Evolutionary conservation across 1,140 invertebrate genomes (phyloP).

Genomic region (Drosophila ercepeae): DNA sequence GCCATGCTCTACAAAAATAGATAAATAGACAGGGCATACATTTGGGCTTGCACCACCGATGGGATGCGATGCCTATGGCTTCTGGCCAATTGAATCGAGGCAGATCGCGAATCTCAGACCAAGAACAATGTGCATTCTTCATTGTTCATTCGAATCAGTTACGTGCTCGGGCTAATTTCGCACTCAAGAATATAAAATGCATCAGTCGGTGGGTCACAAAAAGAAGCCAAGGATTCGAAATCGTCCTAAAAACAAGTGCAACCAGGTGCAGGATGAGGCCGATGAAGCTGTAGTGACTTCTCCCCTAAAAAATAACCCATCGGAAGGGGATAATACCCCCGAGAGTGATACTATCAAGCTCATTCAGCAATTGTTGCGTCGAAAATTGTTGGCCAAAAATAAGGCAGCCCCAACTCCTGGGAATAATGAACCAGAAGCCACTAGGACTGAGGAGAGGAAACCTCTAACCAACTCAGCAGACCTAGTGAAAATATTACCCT

Average conservation of each 20-base stretch:
- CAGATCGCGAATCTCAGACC: slow-evolving; percentile 23
- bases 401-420: neutral
- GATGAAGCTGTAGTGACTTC: neutral
- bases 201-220: slow-evolving; percentile 40
- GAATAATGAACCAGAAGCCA: neutral
- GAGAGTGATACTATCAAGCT: slow-evolving; percentile 41
- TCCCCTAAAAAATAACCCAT: neutral
- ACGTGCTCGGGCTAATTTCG: slow-evolving; percentile 16
- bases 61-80: slow-evolving; percentile 39
- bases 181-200: slow-evolving; percentile 6
- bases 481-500: neutral
- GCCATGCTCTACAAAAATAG: slow-evolving; percentile 69
- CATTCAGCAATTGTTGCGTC: slow-evolving; percentile 59
- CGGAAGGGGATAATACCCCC: neutral
- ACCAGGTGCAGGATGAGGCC: slow-evolving; percentile 24
- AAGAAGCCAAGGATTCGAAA: slow-evolving; percentile 73
- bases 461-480: neutral
- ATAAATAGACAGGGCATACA: slow-evolving; percentile 45
- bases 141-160: slow-evolving; percentile 65
- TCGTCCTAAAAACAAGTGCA: slow-evolving; percentile 74
- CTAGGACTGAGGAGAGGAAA: neutral
- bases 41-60: slow-evolving; percentile 41
- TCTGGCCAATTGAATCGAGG: slow-evolving; percentile 44
- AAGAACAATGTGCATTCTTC: slow-evolving; percentile 52
- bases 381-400: slow-evolving; percentile 56